Evolutionary conservation across 2,797 vertebrate species (phyloP).

Genomic region (Zenarchopterus dispar): DNA sequence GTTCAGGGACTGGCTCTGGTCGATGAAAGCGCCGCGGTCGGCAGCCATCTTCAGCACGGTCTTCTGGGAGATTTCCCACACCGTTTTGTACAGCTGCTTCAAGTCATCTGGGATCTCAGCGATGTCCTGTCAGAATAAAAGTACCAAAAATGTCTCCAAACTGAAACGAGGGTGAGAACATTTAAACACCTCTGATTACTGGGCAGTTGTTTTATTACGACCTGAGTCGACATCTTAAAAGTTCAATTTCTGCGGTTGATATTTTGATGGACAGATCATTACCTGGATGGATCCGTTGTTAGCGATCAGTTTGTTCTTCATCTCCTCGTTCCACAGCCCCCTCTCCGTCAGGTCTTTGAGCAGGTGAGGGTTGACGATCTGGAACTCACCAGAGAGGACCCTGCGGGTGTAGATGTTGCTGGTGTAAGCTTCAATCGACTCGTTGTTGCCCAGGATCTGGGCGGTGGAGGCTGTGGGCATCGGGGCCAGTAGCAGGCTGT

Average conservation of each 20-base stretch:
- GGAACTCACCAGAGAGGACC: constrained; percentile 98
- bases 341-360: constrained; percentile 95
- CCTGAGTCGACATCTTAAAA: no score
- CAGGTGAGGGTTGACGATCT: constrained; percentile 98
- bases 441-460: constrained; percentile 98
- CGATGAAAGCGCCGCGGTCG: constrained; percentile 94
- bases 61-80: constrained; percentile 99
- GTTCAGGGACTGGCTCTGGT: constrained; percentile 98
- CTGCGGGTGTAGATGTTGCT: constrained; percentile 98
- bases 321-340: constrained; percentile 95
- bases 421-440: constrained; percentile 97
- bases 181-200: no score
- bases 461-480: constrained; percentile 99
- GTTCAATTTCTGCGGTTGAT: no score
- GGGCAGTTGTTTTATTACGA: no score
- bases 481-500: constrained; percentile 94
- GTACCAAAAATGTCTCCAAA: background rate
- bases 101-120: constrained; percentile 89
- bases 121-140: constrained; percentile 80
- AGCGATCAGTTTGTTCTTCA: constrained; percentile 97
- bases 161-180: background rate
- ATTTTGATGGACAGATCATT: background rate
- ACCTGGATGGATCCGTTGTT: constrained; percentile 97
- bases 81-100: constrained; percentile 96
- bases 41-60: constrained; percentile 95